Evolutionary conservation across 2,888 invertebrate genomes (phyloP).

Genomic region (Empis stercorea): DNA sequence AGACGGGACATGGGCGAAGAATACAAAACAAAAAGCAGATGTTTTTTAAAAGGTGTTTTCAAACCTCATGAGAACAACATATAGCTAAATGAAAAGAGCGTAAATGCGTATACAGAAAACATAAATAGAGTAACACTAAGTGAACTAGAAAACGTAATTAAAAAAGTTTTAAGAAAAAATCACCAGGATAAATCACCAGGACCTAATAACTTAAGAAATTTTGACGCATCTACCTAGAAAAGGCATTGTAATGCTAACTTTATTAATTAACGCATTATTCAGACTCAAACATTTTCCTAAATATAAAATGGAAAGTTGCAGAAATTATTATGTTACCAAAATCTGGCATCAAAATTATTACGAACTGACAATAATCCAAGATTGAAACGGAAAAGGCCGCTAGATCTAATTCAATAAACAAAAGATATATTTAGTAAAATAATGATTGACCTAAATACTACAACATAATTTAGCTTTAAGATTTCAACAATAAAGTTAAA

Average conservation of each 20-base stretch:
- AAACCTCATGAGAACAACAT: not conserved
- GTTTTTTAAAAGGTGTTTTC: not conserved
- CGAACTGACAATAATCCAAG: too few relatives aligned
- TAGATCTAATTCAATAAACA: too few relatives aligned
- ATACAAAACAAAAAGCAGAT: too few relatives aligned
- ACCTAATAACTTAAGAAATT: slow-evolving; percentile 16
- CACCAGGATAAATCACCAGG: slow-evolving; percentile 17
- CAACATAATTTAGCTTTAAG: too few relatives aligned
- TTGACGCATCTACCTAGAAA: slow-evolving; percentile 16
- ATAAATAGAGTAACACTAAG: not conserved
- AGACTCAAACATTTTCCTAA: slow-evolving; percentile 6
- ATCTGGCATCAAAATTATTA: slow-evolving; percentile 4
- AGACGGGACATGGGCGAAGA: too few relatives aligned
- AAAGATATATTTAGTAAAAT: too few relatives aligned
- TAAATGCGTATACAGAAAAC: not conserved
- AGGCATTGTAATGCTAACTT: slow-evolving; percentile 15
- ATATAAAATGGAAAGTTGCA: slow-evolving; percentile 14
- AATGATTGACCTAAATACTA: too few relatives aligned
- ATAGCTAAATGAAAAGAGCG: not conserved
- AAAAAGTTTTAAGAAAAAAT: slow-evolving; percentile 12
- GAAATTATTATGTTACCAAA: slow-evolving; percentile 19
- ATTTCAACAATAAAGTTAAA: too few relatives aligned
- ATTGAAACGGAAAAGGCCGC: too few relatives aligned
- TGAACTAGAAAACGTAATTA: too few relatives aligned
- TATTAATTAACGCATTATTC: not conserved